These are phyloP conservation scores for Ephydatia muelleri DNA, from an alignment of 37 sponge, comb jelly and placozoan species.

Conservation along the genomic window DNA sequence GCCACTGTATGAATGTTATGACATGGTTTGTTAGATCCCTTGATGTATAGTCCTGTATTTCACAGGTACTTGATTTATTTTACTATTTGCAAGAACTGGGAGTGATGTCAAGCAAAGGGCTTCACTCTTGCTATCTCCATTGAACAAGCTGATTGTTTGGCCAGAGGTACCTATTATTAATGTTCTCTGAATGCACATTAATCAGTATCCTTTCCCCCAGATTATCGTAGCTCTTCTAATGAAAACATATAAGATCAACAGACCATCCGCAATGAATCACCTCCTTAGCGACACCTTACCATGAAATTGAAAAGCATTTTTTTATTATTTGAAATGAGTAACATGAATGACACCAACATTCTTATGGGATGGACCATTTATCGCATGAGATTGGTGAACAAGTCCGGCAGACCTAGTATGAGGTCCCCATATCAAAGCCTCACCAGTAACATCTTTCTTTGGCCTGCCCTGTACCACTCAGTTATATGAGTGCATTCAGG, in stretches of 20 bases:
- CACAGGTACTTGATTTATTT: background rate
- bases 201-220: conserved; percentile 1
- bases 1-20: conserved; percentile 1
- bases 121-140: background rate
- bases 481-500: background rate
- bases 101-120: conserved; percentile 1
- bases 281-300: background rate
- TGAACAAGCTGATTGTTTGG: conserved; percentile 1
- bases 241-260: background rate
- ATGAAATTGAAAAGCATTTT: background rate
- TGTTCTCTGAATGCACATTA: background rate
- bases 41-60: conserved; percentile 1
- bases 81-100: background rate
- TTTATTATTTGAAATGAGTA: background rate
- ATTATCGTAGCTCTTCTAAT: background rate
- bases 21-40: too few species aligned
- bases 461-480: background rate
- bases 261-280: background rate
- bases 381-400: background rate
- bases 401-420: background rate
- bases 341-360: conserved; percentile 1
- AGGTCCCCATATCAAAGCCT: background rate
- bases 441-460: background rate
- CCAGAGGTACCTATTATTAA: conserved; percentile 1
- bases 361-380: background rate